These are phyloP conservation scores for Silurus asotus DNA, from an alignment of 2,113 vertebrate genomes.

Conservation along the genomic window DNA sequence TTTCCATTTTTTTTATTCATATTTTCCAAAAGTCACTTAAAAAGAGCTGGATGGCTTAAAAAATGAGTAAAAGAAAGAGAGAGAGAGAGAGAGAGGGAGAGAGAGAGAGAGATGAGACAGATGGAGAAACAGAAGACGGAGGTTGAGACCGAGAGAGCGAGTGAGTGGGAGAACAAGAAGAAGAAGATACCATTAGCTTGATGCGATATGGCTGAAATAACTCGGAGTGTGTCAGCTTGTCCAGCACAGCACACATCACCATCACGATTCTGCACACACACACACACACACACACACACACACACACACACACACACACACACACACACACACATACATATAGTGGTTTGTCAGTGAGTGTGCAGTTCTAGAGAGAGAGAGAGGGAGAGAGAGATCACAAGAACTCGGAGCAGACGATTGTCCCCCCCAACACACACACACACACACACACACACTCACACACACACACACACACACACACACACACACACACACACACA, in stretches of 20 bases:
- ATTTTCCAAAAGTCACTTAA: background rate
- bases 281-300: background rate
- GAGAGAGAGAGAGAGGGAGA: background rate
- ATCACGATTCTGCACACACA: background rate
- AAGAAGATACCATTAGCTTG: slow-evolving; percentile 10
- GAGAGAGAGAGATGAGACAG: background rate
- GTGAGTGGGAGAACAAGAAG: background rate
- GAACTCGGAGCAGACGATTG: background rate
- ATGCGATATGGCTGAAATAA: background rate
- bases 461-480: background rate
- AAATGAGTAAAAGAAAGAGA: background rate
- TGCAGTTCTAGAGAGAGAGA: background rate
- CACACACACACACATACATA: background rate
- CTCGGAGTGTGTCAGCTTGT: slow-evolving; percentile 4
- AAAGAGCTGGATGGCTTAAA: background rate
- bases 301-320: background rate
- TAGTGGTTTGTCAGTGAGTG: background rate
- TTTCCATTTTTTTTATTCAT: background rate
- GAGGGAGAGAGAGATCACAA: slow-evolving; percentile 8
- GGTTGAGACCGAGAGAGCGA: background rate
- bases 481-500: background rate
- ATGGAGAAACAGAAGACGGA: background rate
- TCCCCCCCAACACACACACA: background rate
- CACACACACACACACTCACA: too few relatives aligned
- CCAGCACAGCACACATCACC: background rate